Evolutionary conservation across 1,140 invertebrate genomes (phyloP).

Genomic region (Diorhabda carinulata): DNA sequence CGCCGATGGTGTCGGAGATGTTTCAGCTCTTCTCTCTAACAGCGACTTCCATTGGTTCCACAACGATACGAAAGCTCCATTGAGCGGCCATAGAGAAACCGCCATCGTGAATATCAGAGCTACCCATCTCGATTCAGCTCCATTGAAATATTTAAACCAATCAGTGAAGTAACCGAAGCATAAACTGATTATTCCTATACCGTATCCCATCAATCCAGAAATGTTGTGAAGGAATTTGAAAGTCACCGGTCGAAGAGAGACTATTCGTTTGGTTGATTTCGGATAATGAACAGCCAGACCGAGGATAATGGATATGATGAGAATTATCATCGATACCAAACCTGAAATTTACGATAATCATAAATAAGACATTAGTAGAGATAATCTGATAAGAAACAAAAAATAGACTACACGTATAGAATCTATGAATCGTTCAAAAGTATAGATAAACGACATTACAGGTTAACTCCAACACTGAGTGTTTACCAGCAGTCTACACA

Average conservation of each 20-base stretch:
- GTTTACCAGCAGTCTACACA: too few relatives aligned
- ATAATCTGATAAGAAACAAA: too few relatives aligned
- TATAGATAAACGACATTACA: too few relatives aligned
- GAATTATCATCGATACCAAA: constrained; percentile 33
- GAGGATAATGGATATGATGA: constrained; percentile 27
- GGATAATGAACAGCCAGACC: constrained; percentile 32
- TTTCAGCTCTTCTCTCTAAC: constrained; percentile 8
- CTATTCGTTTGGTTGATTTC: constrained; percentile 16
- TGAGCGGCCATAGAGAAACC: constrained; percentile 29
- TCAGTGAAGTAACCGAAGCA: constrained; percentile 33
- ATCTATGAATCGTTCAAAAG: too few relatives aligned
- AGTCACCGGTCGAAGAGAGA: constrained; percentile 14
- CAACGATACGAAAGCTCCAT: constrained; percentile 29
- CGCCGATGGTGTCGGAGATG: background rate
- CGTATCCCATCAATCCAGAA: constrained; percentile 31
- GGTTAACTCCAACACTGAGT: too few relatives aligned
- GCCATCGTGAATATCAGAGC: constrained; percentile 32
- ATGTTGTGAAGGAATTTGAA: constrained; percentile 34
- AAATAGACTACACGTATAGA: too few relatives aligned
- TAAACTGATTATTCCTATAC: constrained; percentile 36
- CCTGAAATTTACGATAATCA: constrained; percentile 22
- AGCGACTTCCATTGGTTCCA: constrained; percentile 33
- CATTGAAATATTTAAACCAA: constrained; percentile 36
- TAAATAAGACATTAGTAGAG: background rate
- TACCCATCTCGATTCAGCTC: constrained; percentile 27